Evolutionary conservation across 2,113 vertebrate genomes (phyloP).

Genomic region (Etheostoma spectabile): DNA sequence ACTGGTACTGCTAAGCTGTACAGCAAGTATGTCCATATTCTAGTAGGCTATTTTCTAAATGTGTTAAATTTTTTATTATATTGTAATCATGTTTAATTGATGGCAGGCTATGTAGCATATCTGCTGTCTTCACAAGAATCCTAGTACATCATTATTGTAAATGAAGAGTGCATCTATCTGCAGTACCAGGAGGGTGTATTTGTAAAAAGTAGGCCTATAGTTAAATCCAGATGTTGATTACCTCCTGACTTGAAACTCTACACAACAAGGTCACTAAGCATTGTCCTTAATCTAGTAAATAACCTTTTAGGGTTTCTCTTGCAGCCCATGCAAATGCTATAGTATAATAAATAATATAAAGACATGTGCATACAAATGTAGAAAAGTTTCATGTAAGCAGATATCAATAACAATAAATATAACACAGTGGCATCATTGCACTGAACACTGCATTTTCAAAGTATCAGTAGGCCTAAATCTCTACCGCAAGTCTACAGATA

Average conservation of each 20-base stretch:
- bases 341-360: not conserved
- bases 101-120: not conserved
- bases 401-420: not conserved
- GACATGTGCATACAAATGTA: not conserved
- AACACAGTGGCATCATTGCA: not conserved
- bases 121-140: not conserved
- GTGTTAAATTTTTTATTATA: not conserved
- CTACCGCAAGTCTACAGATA: not conserved
- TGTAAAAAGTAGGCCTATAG: not conserved
- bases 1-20: not conserved
- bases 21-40: not conserved
- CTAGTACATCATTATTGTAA: not conserved
- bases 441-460: not conserved
- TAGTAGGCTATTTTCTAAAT: not conserved
- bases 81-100: too few species aligned
- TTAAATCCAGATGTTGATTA: not conserved
- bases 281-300: not conserved
- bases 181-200: not conserved
- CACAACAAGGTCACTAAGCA: not conserved
- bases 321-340: not conserved
- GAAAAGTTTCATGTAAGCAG: not conserved
- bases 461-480: not conserved
- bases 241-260: not conserved
- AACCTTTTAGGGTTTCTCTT: not conserved
- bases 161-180: not conserved